phyloP scores from a whole-genome alignment of 1,140 invertebrate species.

The Arion vulgaris region DNA sequence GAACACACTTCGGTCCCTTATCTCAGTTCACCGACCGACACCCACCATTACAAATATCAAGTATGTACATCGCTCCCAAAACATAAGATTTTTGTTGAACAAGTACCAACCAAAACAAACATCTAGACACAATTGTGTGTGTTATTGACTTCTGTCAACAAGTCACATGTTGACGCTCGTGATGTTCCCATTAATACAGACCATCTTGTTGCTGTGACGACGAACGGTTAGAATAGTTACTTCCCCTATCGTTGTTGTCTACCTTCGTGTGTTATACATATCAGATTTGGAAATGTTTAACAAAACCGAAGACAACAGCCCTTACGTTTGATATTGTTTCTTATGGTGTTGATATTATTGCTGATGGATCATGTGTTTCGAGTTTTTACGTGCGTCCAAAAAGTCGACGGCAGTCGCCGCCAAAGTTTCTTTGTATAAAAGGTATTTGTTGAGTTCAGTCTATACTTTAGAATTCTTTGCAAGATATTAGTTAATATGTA shows the following conservation, averaged over 20 bases:
- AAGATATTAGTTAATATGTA: too few species aligned
- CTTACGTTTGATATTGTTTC: not conserved
- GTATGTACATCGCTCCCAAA: not conserved
- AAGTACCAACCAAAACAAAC: not conserved
- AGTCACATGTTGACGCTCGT: not conserved
- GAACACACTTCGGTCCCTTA: too few species aligned
- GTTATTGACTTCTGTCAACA: not conserved
- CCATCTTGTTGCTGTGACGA: not conserved
- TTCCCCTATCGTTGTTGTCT: too few species aligned
- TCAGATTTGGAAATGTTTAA: too few species aligned
- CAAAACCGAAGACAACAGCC: too few species aligned
- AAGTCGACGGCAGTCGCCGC: not conserved
- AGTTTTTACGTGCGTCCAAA: not conserved
- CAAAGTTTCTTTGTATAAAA: not conserved
- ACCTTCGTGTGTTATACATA: too few species aligned
- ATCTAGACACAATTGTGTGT: not conserved
- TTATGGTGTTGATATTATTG: not conserved
- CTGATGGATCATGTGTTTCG: slow-evolving; percentile 2
- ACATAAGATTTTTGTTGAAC: not conserved
- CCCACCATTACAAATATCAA: too few species aligned
- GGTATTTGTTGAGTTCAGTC: too few species aligned
- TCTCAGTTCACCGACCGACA: too few species aligned
- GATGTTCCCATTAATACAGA: not conserved
- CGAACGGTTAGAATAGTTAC: not conserved
- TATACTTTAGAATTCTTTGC: too few species aligned